A percentile compares a stretch with the other conserved stretches of the same genome.
phyloP scores from a whole-genome alignment of 2,888 invertebrate genomes.

The Lithosia quadra region DNA sequence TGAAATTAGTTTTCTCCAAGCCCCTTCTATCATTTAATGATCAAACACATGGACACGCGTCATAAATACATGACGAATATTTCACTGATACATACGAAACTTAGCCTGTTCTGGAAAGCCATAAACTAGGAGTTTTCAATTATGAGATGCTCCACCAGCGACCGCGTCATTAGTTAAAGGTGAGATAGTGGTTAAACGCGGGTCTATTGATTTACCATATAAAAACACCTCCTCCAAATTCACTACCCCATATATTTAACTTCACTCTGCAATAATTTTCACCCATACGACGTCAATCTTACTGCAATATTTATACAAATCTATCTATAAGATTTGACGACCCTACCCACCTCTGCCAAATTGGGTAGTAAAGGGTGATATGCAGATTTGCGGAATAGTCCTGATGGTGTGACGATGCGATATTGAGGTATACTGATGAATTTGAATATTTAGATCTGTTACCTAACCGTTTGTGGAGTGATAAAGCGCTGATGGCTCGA shows the following conservation, averaged over 20 bases:
- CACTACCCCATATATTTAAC: not conserved
- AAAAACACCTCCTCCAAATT: not conserved
- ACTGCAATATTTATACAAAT: slow-evolving; percentile 35
- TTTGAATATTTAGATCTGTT: slow-evolving; percentile 49
- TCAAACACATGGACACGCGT: no score
- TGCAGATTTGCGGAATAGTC: slow-evolving; percentile 43
- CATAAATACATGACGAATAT: no score
- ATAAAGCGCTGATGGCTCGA: slow-evolving; percentile 29
- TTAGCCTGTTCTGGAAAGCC: no score
- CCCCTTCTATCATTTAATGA: no score
- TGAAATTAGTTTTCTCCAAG: no score
- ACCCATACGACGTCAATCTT: slow-evolving; percentile 1
- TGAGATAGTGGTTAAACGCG: no score
- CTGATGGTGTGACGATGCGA: slow-evolving; percentile 36
- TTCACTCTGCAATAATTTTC: not conserved
- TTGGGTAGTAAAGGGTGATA: slow-evolving; percentile 48
- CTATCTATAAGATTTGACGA: slow-evolving; percentile 29
- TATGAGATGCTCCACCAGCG: no score
- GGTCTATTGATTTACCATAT: no score
- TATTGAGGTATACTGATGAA: slow-evolving; percentile 48
- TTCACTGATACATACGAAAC: no score
- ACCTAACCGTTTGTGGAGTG: slow-evolving; percentile 39
- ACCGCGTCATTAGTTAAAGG: no score
- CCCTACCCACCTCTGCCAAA: slow-evolving; percentile 44
- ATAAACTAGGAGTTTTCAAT: no score